These are phyloP conservation scores for Hirtodrosophila confusa DNA, from an alignment of 2,888 invertebrate genomes.

Conservation along the genomic window DNA sequence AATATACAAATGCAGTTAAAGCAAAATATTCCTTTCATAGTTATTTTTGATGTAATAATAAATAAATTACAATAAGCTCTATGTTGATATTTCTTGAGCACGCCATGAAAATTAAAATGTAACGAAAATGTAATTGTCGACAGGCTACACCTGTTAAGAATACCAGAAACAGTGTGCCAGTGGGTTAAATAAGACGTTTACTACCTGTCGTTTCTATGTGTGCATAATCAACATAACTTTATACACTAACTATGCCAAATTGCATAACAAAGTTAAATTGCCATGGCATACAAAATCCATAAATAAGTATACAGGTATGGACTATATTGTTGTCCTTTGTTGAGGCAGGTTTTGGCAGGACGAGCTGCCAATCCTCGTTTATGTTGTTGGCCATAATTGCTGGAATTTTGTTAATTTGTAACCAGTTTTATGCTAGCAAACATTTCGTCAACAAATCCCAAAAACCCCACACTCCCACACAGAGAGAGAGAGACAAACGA, in stretches of 20 bases:
- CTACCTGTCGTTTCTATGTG: constrained; percentile 19
- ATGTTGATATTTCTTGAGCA: too few relatives aligned
- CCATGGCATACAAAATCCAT: constrained; percentile 37
- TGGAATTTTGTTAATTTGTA: constrained; percentile 75
- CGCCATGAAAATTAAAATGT: not conserved
- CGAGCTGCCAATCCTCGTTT: constrained; percentile 31
- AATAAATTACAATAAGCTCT: too few relatives aligned
- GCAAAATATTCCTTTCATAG: too few relatives aligned
- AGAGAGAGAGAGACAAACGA: constrained; percentile 38
- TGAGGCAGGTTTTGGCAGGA: constrained; percentile 60
- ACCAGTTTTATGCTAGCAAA: constrained; percentile 62
- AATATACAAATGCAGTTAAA: too few relatives aligned
- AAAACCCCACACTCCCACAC: not conserved
- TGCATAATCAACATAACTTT: constrained; percentile 38
- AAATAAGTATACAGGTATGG: constrained; percentile 30
- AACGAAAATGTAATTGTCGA: not conserved
- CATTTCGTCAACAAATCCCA: constrained; percentile 49
- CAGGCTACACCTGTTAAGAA: constrained; percentile 12
- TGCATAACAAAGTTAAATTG: constrained; percentile 61
- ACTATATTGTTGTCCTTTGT: constrained; percentile 57
- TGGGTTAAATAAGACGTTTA: constrained; percentile 28
- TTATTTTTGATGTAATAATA: too few relatives aligned
- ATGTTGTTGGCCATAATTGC: constrained; percentile 66
- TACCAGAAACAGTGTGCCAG: constrained; percentile 9
- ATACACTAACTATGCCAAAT: constrained; percentile 39